Evolutionary conservation across 2,113 vertebrate species (phyloP), one percentile per base, ranked within the genome.

Genomic region (Campylomormyrus numenius): DNA sequence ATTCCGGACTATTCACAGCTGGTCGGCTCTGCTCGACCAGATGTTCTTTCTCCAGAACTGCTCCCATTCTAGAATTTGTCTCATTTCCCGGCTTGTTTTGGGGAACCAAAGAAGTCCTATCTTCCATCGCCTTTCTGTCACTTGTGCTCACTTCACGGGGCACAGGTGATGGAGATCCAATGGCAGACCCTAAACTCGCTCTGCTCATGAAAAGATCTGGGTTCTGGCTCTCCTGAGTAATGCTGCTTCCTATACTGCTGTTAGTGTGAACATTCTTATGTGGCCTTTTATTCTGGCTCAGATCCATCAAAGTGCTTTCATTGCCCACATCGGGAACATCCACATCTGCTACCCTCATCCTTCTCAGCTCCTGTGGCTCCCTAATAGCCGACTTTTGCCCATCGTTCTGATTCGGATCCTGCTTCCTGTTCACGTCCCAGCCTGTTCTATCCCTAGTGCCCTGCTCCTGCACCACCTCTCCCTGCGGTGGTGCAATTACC

Each of bases 401-500:
- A 93, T 95, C 94, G 91, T 94, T 94, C 92, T 95, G 93, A 92
- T 96, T 96, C 93, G 95, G 93, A 93, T 96, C 95, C 89, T 95
- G 94, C 92, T 96, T 96, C 89, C 95, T 94, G 92, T 95, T 96
- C 88, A 95, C 93, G 89, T 93, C 95, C 90, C 95, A 95, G 91
- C 93, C 94, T 1, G 94, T 92, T 89, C 94, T 58, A 95, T 87
- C 88, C 93, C 92, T 0, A 93, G 93, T 91, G 93, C 89, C 5
- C 89, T 95, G 88, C 39, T 88, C 56, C 87, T 39, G 10, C 58
- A 24, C 56, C 15, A 39, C 53, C 17, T 24, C 53, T 95, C 94
- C 92, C 96, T 95, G 91, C 95, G 95, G 89, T 95, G 96, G 93
- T 96, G 96, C 84, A 96, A 94, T 45, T 96, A 96, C 90, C 95